Evolutionary conservation across 2,797 vertebrate species (phyloP).

Genomic region (Gouania willdenowi): DNA sequence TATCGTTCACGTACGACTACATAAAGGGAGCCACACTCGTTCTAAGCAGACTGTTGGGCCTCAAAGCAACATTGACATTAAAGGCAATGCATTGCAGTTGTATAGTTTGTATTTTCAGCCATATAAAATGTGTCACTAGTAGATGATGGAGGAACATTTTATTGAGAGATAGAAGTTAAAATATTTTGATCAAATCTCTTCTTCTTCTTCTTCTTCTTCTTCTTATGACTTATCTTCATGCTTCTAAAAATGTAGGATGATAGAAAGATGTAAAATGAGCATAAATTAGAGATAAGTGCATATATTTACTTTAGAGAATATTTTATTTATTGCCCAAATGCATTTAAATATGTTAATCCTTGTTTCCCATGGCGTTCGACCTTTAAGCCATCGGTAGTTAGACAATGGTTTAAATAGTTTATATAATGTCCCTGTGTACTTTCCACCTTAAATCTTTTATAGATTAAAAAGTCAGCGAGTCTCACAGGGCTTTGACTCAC

Average conservation of each 20-base stretch:
- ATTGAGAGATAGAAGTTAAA: no score
- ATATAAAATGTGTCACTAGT: no score
- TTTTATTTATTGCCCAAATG: constrained; percentile 62
- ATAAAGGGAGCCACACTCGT: no score
- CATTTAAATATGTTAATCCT: constrained; percentile 66
- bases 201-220: no score
- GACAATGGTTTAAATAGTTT: constrained; percentile 60
- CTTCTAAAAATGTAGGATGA: neutral
- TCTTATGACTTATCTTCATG: no score
- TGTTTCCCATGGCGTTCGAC: constrained; percentile 55
- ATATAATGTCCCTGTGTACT: constrained; percentile 40
- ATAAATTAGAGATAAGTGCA: constrained; percentile 14
- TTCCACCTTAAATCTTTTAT: constrained; percentile 61
- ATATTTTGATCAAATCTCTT: no score
- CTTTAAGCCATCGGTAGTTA: constrained; percentile 47
- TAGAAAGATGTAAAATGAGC: neutral
- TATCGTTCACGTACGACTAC: no score
- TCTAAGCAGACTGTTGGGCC: no score
- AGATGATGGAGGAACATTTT: no score
- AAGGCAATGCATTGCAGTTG: no score
- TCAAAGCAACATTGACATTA: no score
- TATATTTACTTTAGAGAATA: constrained; percentile 43
- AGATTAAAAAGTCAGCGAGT: constrained; percentile 22
- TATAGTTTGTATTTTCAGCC: no score
- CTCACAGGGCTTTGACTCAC: neutral